Conservation (phyloP, 2,797 vertebrate genomes). For the Vipera ursinii region DNA sequence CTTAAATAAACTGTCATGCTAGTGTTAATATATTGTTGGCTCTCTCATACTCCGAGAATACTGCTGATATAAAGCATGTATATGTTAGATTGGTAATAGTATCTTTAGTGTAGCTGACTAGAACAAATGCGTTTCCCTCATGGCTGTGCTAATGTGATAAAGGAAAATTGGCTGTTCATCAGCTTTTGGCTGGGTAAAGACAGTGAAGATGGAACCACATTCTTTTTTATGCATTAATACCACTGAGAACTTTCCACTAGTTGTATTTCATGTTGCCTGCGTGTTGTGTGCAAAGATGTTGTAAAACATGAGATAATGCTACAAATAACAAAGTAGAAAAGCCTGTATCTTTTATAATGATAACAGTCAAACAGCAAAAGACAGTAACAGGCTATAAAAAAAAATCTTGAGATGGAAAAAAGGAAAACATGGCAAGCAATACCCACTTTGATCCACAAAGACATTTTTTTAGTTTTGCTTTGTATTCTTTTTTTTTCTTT, state of each 20-base stretch:
- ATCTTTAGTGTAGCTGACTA: slow-evolving; percentile 99
- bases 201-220: slow-evolving; percentile 80
- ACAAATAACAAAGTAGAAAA: slow-evolving; percentile 86
- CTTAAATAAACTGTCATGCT: slow-evolving; percentile 99
- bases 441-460: slow-evolving; percentile 30
- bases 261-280: slow-evolving; percentile 82
- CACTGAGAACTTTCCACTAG: slow-evolving; percentile 79
- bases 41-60: slow-evolving; percentile 87
- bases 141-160: slow-evolving; percentile 97
- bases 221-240: slow-evolving; percentile 83
- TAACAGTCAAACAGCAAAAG: slow-evolving; percentile 84
- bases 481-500: neutral
- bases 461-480: neutral
- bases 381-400: slow-evolving; percentile 83
- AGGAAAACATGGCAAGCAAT: slow-evolving; percentile 55
- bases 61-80: slow-evolving; percentile 99
- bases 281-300: slow-evolving; percentile 77
- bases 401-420: slow-evolving; percentile 70
- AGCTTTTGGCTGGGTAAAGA: slow-evolving; percentile 84
- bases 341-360: slow-evolving; percentile 90
- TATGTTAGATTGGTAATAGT: slow-evolving; percentile 99
- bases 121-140: slow-evolving; percentile 98
- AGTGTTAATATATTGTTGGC: slow-evolving; percentile 99
- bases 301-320: slow-evolving; percentile 88
- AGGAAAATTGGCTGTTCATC: slow-evolving; percentile 99